Percentiles rank a stretch among this genome's conserved stretches.
Conservation (phyloP, 2,797 vertebrate genomes). For the Lacerta viridis region DNA sequence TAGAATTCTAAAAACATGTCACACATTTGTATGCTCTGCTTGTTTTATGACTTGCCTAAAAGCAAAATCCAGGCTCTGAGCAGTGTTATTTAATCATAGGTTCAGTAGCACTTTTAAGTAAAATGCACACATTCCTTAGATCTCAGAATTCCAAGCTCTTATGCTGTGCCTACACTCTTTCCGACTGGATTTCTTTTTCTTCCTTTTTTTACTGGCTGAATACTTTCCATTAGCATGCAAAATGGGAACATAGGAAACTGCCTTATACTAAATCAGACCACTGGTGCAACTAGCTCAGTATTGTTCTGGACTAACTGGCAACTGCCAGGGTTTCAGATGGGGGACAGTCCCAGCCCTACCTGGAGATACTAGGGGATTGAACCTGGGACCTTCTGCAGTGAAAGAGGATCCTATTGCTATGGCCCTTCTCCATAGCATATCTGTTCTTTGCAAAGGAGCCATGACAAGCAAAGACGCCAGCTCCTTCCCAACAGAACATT, state of each 20-base stretch:
- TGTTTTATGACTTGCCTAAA: slow-evolving; percentile 18
- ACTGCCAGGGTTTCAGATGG: too few species aligned
- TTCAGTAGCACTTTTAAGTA: background rate
- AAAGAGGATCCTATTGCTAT: too few species aligned
- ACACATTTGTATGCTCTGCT: too few species aligned
- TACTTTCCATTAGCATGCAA: background rate
- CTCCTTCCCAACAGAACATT: slow-evolving; percentile 29
- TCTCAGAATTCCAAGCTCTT: background rate
- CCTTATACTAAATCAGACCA: too few species aligned
- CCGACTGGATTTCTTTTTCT: background rate
- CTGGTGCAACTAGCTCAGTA: too few species aligned
- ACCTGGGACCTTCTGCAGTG: too few species aligned
- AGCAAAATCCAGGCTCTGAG: slow-evolving; percentile 25
- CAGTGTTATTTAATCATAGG: slow-evolving; percentile 4
- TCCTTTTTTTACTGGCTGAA: slow-evolving; percentile 22
- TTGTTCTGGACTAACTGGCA: too few species aligned
- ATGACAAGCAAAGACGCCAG: background rate
- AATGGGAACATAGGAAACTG: too few species aligned
- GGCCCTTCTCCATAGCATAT: background rate
- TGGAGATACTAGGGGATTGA: too few species aligned
- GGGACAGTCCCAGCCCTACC: too few species aligned
- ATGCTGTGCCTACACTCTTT: background rate
- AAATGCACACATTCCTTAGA: slow-evolving; percentile 17
- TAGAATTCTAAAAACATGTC: background rate
- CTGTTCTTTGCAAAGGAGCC: background rate